A percentile compares a stretch with the other conserved stretches of the same genome.
Evolutionary conservation across 2,888 invertebrate genomes (phyloP).

Genomic region (Xestia ashworthii): DNA sequence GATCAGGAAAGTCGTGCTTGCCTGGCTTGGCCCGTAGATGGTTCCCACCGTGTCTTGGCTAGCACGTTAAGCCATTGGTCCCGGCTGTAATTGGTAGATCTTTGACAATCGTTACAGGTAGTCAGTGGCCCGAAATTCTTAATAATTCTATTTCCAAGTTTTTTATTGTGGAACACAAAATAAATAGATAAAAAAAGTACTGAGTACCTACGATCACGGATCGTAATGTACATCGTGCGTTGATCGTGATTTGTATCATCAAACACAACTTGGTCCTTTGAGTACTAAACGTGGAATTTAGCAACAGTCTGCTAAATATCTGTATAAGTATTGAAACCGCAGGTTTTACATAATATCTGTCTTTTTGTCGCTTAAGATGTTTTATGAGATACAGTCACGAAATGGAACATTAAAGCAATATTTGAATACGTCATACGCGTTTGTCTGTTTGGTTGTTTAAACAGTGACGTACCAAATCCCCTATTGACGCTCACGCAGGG

Average conservation of each 20-base stretch:
- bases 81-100: not conserved
- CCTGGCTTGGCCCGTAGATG: not conserved
- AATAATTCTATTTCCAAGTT: no score
- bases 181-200: not conserved
- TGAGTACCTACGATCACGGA: not conserved
- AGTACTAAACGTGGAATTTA: not conserved
- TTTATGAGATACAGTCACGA: not conserved
- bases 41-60: not conserved
- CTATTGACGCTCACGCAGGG: not conserved
- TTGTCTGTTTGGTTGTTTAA: not conserved
- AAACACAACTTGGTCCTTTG: not conserved
- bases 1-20: not conserved
- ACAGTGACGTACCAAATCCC: not conserved
- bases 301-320: not conserved
- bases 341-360: not conserved
- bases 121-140: no score
- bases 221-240: not conserved
- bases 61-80: no score
- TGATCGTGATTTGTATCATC: not conserved
- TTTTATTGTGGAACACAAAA: not conserved
- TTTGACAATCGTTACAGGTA: no score
- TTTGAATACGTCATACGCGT: not conserved
- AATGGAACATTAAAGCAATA: not conserved
- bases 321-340: conserved; percentile 4
- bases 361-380: not conserved